These are phyloP conservation scores for Phymastichus coffea DNA, from an alignment of 1,140 invertebrate species.

Conservation along the genomic window DNA sequence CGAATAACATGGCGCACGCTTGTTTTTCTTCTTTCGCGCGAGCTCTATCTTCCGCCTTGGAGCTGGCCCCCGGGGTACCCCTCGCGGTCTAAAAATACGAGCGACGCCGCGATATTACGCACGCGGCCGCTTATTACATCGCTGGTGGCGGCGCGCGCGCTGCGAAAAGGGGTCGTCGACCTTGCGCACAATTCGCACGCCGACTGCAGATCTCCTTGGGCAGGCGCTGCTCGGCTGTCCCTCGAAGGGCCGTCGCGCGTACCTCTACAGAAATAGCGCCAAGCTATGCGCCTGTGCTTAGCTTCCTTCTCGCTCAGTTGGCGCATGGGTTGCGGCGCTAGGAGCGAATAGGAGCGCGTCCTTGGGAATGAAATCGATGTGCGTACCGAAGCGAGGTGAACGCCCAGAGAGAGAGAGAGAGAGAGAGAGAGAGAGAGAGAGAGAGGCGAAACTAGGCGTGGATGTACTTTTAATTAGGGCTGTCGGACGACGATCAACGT, in stretches of 20 bases:
- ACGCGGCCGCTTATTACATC: conserved; percentile 10
- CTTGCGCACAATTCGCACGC: not conserved
- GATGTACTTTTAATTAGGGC: no score
- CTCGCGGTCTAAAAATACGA: no score
- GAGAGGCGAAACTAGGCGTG: no score
- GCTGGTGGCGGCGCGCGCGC: no score
- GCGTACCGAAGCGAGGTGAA: not conserved
- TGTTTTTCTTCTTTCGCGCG: not conserved
- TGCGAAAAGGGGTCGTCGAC: conserved; percentile 5
- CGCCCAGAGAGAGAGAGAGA: no score
- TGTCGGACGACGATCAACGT: no score
- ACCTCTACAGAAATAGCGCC: no score
- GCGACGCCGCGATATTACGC: no score
- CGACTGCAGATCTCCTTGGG: no score
- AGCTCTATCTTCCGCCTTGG: not conserved
- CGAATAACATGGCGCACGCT: conserved; percentile 3
- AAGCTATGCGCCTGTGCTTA: no score
- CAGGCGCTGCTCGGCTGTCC: not conserved
- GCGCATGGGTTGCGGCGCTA: not conserved
- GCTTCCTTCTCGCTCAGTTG: no score
- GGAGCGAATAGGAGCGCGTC: not conserved
- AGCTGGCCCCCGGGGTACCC: not conserved
- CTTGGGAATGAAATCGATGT: conserved; percentile 15
- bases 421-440: no score
- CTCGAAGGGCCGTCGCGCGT: not conserved